Evolutionary conservation across 2,797 vertebrate species (phyloP), one percentile per base, ranked within the genome.

Genomic region (Sandelia bainsii): DNA sequence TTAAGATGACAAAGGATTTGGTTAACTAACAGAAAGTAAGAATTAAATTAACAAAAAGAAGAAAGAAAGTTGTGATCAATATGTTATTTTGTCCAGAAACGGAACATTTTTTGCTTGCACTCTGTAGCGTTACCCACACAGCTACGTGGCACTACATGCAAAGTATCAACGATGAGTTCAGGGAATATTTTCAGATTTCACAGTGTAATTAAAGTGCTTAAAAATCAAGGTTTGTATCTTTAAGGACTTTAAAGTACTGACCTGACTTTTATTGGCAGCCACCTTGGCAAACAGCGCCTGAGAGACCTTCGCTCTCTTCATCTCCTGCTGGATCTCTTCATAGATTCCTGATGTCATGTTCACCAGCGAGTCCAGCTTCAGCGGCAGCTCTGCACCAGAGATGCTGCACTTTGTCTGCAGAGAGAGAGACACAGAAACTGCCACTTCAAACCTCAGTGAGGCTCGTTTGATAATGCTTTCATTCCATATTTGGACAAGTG

Each of bases 241-340:
- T 6, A 7, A 7, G 16, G 42, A n/a, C 7, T n/a, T 44, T 19
- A 7, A 45, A 46, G 2, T 34, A 80, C 75, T 95, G 89, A 99
- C 97, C 96, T 99, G 97, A 93, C 97, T 99, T 93, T 99, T 99
- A 92, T 98, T 99, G 93, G 97, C 97, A 80, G 97, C 97, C 93
- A 99, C 97, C 89, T 99, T 99, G 87, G 97, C 97, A 68, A 99
- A 99, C 79, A 99, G 94, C 72, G 97, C 97, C 92, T 98, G 97
- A 77, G 97, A 99, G 88, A 99, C 97, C 94, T 98, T 99, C 70
- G 97, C 97, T 90, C 97, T 94, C 95, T 98, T 99, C 97, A 98
- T 98, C 94, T 99, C 97, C 90, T 98, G 97, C 80, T 98, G 97
- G 94, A 99, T 98, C 93, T 98, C 97, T 11, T 98, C 97, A 40